Conservation (phyloP, 2,888 invertebrate genomes). For the Acronicta alni region DNA sequence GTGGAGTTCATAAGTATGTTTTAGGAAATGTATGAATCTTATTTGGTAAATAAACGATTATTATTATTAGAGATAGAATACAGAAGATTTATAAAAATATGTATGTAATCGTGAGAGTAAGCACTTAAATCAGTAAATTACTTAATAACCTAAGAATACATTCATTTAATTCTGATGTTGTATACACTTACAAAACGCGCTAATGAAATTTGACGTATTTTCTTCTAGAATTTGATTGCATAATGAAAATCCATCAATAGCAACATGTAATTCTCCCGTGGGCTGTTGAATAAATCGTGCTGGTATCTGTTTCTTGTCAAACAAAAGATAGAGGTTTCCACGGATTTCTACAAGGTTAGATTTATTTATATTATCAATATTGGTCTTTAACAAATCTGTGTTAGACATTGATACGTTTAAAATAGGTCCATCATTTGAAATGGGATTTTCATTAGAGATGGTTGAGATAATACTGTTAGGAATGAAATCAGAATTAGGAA, state of each 20-base stretch:
- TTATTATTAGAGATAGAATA: too few relatives aligned
- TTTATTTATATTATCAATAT: conserved; percentile 7
- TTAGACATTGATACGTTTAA: not conserved
- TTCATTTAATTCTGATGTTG: conserved; percentile 29
- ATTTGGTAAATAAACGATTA: too few relatives aligned
- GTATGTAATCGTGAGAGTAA: too few relatives aligned
- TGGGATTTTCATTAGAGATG: conserved; percentile 8
- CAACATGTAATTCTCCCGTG: conserved; percentile 58
- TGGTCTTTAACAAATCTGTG: not conserved
- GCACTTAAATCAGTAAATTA: too few relatives aligned
- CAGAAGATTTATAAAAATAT: too few relatives aligned
- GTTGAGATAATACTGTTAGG: conserved; percentile 8
- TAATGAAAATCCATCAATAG: conserved; percentile 60
- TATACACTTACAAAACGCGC: conserved; percentile 60
- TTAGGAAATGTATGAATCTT: too few relatives aligned
- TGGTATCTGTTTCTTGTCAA: conserved; percentile 57
- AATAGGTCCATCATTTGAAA: not conserved
- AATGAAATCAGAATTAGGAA: conserved; percentile 60
- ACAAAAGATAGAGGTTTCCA: conserved; percentile 62
- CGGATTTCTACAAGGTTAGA: conserved; percentile 29
- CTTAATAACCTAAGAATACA: too few relatives aligned
- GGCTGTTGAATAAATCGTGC: conserved; percentile 63
- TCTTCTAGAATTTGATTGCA: conserved; percentile 48
- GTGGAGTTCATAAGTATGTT: too few relatives aligned
- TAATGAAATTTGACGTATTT: conserved; percentile 46